These are phyloP conservation scores for Ptilonorhynchus violaceus DNA, from an alignment of 2,113 vertebrate species.

Conservation along the genomic window DNA sequence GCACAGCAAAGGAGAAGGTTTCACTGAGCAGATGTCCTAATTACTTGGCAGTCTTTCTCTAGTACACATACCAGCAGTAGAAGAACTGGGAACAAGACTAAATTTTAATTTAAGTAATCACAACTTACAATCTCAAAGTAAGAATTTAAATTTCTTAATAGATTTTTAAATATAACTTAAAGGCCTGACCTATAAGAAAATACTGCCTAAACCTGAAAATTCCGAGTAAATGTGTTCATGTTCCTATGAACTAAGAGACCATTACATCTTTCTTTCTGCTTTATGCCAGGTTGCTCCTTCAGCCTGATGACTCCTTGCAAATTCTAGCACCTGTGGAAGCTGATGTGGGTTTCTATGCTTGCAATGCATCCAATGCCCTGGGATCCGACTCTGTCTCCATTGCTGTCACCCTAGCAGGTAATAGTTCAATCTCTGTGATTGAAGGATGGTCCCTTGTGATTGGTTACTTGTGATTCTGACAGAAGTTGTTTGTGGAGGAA, in stretches of 20 bases:
- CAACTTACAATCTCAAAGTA: not conserved
- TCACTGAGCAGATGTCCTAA: not conserved
- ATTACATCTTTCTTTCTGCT: constrained; percentile 45
- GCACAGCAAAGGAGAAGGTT: not conserved
- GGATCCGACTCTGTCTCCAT: constrained; percentile 87
- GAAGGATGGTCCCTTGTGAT: not conserved
- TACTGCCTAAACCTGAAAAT: not conserved
- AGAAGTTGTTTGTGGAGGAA: not conserved
- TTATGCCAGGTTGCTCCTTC: constrained; percentile 81
- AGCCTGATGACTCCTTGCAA: constrained; percentile 85
- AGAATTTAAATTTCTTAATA: not conserved
- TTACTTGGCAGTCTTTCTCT: not conserved
- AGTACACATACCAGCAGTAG: not conserved
- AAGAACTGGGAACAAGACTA: not conserved
- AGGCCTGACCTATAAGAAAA: not conserved
- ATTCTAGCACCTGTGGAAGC: constrained; percentile 84
- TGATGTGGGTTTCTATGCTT: constrained; percentile 92
- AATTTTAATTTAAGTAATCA: not conserved
- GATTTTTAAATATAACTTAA: not conserved
- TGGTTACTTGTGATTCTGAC: not conserved
- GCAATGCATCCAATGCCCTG: constrained; percentile 83
- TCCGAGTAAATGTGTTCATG: not conserved
- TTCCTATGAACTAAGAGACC: not conserved
- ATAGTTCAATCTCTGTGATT: not conserved
- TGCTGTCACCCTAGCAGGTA: constrained; percentile 87